Evolutionary conservation across 1,140 invertebrate species (phyloP), one percentile per base, ranked within the genome.

Genomic region (Drosophila pandora): DNA sequence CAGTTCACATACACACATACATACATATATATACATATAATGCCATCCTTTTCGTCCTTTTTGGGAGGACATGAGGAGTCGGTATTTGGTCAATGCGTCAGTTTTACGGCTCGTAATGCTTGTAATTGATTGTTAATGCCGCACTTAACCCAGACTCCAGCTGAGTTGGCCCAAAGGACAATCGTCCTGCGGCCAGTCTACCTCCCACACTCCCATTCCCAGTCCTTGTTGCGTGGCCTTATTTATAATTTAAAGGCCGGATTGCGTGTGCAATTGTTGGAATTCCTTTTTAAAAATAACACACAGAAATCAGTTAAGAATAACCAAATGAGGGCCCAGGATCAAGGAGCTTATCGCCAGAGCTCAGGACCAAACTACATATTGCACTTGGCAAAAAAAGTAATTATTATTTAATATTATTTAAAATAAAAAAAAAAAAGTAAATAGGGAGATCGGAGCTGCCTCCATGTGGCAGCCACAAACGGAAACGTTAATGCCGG

Each of bases 111-210:
- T 81, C 77, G 78, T 80, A 81, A 81, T 81, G 70, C 77, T 80
- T 81, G 78, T 81, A 81, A 81, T 81, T 81, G 79, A 81, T 81
- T 81, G 78, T 81, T 81, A 81, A 81, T 80, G 78, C 72, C 72
- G 65, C 67, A 80, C 77, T 80, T 80, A 80, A 80, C 75, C 74
- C 75, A 76, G 72, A 76, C 72, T 74, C 72, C 71, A 76, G 73
- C 73, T 76, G 72, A 61, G 69, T 63, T 56, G 65, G 63, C 65
- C 65, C 55, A 69, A 69, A 69, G 65, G 65, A 69, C 65, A 69
- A 65, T 69, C 64, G 60, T 74, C 60, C 67, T 73, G 67, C 21
- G 68, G 57, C 58, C 30, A 32, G 25, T 25, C 25, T 17, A 17
- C 17, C 7, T 12, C 13, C 12, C 6, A 12, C 12, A n/a, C 30